Evolutionary conservation across 2,797 vertebrate species (phyloP).

Genomic region (Discoglossus pictus): DNA sequence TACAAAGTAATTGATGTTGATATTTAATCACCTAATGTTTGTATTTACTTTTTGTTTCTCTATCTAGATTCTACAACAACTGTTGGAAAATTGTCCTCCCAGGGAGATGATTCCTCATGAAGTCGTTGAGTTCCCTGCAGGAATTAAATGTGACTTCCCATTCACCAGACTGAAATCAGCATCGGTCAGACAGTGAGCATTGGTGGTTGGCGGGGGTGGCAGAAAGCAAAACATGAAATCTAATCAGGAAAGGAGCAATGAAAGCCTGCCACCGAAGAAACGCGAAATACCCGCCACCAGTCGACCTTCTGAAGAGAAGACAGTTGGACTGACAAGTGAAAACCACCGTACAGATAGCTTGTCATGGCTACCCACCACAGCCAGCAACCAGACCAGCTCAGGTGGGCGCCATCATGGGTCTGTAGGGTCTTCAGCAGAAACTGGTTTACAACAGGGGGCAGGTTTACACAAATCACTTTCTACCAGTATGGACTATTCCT

Average conservation of each 20-base stretch:
- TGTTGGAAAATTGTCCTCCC: conserved; percentile 74
- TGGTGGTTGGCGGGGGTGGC: conserved; percentile 66
- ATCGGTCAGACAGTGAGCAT: conserved; percentile 80
- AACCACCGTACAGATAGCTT: conserved; percentile 86
- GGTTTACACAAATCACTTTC: conserved; percentile 83
- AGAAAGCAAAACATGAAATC: conserved; percentile 91
- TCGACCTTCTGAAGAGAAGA: conserved; percentile 83
- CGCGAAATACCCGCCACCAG: conserved; percentile 89
- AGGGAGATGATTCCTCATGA: conserved; percentile 99
- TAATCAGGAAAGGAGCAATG: conserved; percentile 96
- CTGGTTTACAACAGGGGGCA: conserved; percentile 74
- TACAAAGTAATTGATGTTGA: too few relatives aligned
- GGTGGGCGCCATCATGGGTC: conserved; percentile 64
- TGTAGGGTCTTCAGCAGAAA: conserved; percentile 69
- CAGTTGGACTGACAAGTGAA: conserved; percentile 76
- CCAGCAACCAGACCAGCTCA: conserved; percentile 69
- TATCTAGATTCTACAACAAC: conserved; percentile 80
- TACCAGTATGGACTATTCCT: conserved; percentile 77
- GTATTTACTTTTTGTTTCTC: conserved; percentile 24
- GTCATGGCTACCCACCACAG: conserved; percentile 86
- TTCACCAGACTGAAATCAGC: conserved; percentile 80
- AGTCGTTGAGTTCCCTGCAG: conserved; percentile 83
- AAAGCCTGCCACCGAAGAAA: conserved; percentile 98
- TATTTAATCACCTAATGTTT: conserved; percentile 31
- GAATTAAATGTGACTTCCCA: conserved; percentile 86